Conservation (phyloP, 2,888 invertebrate species). For the Stenolophus ochropezus region DNA sequence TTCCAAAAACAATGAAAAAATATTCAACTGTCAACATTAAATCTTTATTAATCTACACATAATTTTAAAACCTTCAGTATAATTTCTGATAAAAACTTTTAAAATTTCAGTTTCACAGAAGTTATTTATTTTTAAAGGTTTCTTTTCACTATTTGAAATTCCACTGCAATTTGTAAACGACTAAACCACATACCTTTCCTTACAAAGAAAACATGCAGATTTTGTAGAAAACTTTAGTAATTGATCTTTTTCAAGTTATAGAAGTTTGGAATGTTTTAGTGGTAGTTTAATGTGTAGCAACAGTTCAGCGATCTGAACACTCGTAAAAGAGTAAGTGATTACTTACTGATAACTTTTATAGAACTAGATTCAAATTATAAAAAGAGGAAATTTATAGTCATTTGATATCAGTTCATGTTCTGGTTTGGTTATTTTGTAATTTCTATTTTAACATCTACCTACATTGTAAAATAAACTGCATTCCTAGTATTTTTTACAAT, state of each 20-base stretch:
- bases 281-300: neutral
- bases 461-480: too few relatives aligned
- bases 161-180: neutral
- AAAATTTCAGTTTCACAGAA: neutral
- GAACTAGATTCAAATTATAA: too few relatives aligned
- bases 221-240: neutral
- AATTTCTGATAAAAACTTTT: neutral
- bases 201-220: neutral
- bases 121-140: too few relatives aligned
- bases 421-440: too few relatives aligned
- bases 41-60: neutral
- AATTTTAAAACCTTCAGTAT: neutral
- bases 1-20: neutral
- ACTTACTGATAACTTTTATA: too few relatives aligned
- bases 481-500: too few relatives aligned
- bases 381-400: too few relatives aligned
- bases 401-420: too few relatives aligned
- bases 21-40: neutral
- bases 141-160: neutral
- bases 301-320: neutral
- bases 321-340: neutral
- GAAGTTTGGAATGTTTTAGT: neutral
- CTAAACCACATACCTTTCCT: neutral
- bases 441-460: too few relatives aligned
- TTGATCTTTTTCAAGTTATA: neutral